Evolutionary conservation across 2,888 invertebrate genomes (phyloP), one percentile per base, ranked within the genome.

Genomic region (Amphimallon solstitiale): DNA sequence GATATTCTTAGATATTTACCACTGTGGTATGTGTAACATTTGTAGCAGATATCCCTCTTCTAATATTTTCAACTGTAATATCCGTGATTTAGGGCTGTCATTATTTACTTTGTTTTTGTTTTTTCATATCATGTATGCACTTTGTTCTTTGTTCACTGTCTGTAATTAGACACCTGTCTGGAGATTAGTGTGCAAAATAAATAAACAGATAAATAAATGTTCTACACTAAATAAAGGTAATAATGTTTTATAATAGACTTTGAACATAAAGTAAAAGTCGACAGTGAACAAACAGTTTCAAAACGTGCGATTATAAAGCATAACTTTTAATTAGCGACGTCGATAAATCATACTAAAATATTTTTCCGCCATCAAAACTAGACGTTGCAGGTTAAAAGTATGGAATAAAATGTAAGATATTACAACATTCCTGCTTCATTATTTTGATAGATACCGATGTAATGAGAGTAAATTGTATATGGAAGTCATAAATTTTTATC

Each of bases 401-500:
- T 14, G 49, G 29, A 51, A 29, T 35, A 34, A 34, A 15, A 23
- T 21, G 23, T 48, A 23, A 51, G 34, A 7, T 12, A 34, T 23
- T 34, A 51, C 12, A 3, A 23, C 5, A 5, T 0, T n/a, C 12
- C n/a, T 6, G 2, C 5, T 48, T n/a, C 1, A 19, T 48, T 48
- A 21, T 48, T 48, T 48, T n/a, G n/a, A 7, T 12, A 9, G 34
- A 34, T 34, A 51, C 23, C 29, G 10, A 0, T 51, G 7, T 34
- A 51, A 6, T 34, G 21, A n/a, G 12, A 48, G 19, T 48, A 21
- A 19, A 48, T 19, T 48, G 46, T 48, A 23, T 10, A 9, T 19
- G 46, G 46, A 48, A 48, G 46, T 48, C 9, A n/a, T 48, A 48
- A 21, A n/a, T n/a, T 48, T 48, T 48, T 48, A 48, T 48, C 5